Evolutionary conservation across 2,797 vertebrate genomes (phyloP).

Genomic region (Podarcis lilfordi): DNA sequence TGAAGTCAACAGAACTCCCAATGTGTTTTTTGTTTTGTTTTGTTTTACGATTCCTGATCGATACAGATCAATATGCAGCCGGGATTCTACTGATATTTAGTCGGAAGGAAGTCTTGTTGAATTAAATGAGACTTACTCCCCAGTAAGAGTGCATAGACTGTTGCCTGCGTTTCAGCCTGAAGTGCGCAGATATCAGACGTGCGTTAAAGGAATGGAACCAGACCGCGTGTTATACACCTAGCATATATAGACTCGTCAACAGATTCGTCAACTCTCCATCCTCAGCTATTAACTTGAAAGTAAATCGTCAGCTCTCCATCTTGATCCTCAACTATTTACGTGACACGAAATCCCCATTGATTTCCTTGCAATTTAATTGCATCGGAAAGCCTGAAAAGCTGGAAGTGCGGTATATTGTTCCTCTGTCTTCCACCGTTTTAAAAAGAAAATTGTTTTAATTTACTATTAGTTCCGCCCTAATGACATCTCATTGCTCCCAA

Average conservation of each 20-base stretch:
- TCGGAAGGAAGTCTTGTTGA: no score
- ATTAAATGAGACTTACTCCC: neutral
- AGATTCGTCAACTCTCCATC: no score
- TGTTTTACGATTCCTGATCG: neutral
- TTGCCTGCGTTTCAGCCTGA: neutral
- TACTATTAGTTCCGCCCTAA: neutral
- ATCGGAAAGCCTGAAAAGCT: neutral
- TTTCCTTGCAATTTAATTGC: neutral
- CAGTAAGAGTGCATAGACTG: neutral
- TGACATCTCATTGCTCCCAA: constrained; percentile 6
- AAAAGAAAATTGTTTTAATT: constrained; percentile 3
- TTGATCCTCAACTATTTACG: neutral
- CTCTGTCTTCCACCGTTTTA: constrained; percentile 4
- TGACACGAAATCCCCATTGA: neutral
- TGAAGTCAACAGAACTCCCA: neutral
- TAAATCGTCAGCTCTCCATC: neutral
- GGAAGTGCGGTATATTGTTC: neutral
- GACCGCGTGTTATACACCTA: no score
- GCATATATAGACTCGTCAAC: no score
- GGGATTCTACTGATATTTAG: neutral
- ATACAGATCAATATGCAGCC: neutral
- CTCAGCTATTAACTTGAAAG: neutral
- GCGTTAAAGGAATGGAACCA: neutral
- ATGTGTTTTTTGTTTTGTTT: neutral
- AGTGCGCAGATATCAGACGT: neutral